Evolutionary conservation across 2,888 invertebrate species (phyloP), one percentile per base, ranked within the genome.

Genomic region (Drosophila mulleri): DNA sequence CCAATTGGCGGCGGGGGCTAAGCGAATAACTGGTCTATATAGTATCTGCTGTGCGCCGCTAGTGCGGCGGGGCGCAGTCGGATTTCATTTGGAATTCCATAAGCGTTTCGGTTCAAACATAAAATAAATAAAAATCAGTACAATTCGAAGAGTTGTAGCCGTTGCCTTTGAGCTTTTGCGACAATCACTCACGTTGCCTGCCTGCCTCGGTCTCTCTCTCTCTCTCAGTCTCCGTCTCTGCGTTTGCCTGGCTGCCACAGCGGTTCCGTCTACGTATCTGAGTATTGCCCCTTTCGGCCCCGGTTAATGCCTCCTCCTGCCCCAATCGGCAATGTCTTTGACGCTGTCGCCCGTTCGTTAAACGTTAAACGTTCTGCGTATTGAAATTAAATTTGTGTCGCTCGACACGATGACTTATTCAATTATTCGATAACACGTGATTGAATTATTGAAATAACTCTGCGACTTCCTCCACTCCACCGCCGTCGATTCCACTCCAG

Each of bases 81-180:
- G 48, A 68, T 81, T 77, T 77, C 60, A 84, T 81, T 87, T 87
- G 80, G 74, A 78, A 91, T 91, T 91, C 91, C 85, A 80, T 72
- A 69, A 82, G 73, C 91, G 91, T 90, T 90, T 91, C 78, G 75
- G 82, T 89, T 88, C 80, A 82, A 88, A 90, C 91, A 90, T 91
- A 89, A 91, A 91, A 90, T 90, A 90, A 90, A 86, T 86, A 86
- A 86, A 86, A 86, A 88, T 86, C 88, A 86, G 86, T 88, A 86
- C 88, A 86, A 88, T 88, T 86, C 89, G 88, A 86, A 88, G 82
- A 80, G 76, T 72, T 80, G 81, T 67, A 48, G 66, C 72, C 76
- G 78, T 82, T 84, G 86, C 87, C 88, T 88, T 86, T 86, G 86
- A 86, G 86, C 86, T 86, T 86, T 86, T 82, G 86, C 86, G 86